Base-by-base conservation (phyloP, 2,113 vertebrate genomes). In the Phyllostomus hastatus region DNA sequence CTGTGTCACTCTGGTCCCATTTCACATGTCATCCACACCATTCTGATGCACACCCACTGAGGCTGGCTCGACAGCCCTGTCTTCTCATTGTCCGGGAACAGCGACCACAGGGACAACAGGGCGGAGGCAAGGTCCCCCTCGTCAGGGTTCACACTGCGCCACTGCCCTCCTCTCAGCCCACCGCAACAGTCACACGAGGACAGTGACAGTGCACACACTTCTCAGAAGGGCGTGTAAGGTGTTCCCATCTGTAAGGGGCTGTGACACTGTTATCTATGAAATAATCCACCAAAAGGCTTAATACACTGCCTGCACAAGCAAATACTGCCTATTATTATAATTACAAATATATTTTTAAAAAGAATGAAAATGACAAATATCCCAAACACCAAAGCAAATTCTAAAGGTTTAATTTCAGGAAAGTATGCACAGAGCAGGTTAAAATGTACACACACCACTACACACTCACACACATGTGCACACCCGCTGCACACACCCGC, bases 321-420 rank as follows among this genome's bases (percentile, higher is more conserved):
- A 91, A 38, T 41, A 67, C 24, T 52, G 54, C 28, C 48, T 93
- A 66, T 43, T n/a, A 83, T 35, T 86, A 80, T 90, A 43, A 69
- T 86, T 38, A 64, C 12, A 61, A 67, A 10, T 91, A 86, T 52
- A 64, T 48, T 75, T 75, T 4, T 4, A 2, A 26, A 20, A 54
- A 75, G 38, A 35, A 87, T 88, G 43, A 95, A 87, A 94, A 85
- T 91, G 26, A 96, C 82, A 91, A 84, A 52, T 43, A 90, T 70
- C 75, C 0, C 0, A 48, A 89, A 38, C 80, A 69, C 8, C 81
- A 88, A 95, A 93, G 54, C 31, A 87, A 91, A 90, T 88, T 76
- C 54, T 50, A n/a, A 48, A 87, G 75, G 33, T 67, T 28, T 64
- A 33, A 69, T 35, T 81, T 92, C 14, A 86, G 52, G 43, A 75